Evolutionary conservation across 2,888 invertebrate genomes (phyloP).

Genomic region (Oligia latruncula): DNA sequence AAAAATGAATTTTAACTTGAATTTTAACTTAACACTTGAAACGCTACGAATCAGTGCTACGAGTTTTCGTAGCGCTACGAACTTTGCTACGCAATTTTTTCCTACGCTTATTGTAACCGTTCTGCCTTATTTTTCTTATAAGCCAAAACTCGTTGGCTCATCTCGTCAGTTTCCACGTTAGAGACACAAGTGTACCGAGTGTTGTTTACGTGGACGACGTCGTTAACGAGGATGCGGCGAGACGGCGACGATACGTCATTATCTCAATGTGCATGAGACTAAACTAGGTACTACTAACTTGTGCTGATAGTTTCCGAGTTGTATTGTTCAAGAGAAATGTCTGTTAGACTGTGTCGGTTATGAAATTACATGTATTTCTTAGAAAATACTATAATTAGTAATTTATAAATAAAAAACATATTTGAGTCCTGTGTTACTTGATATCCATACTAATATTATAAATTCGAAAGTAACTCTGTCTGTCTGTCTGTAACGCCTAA

Average conservation of each 20-base stretch:
- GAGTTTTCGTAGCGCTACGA: conserved; percentile 41
- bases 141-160: conserved; percentile 9
- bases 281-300: conserved; percentile 5
- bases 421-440: too few relatives aligned
- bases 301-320: background rate
- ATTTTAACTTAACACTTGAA: background rate
- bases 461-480: too few relatives aligned
- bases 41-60: conserved; percentile 38
- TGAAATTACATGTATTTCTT: background rate
- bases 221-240: conserved; percentile 57
- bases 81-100: conserved; percentile 1
- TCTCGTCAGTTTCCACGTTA: conserved; percentile 50
- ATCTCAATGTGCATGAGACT: conserved; percentile 12
- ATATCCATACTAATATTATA: too few relatives aligned
- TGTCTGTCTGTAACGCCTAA: too few relatives aligned
- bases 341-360: too few relatives aligned
- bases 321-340: background rate
- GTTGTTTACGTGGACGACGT: conserved; percentile 57
- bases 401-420: background rate
- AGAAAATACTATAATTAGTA: background rate
- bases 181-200: conserved; percentile 33
- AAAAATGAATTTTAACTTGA: too few relatives aligned
- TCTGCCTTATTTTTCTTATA: background rate
- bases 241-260: conserved; percentile 54
- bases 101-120: background rate